Evolutionary conservation across 2,797 vertebrate genomes (phyloP).

Genomic region (Balearica regulorum): DNA sequence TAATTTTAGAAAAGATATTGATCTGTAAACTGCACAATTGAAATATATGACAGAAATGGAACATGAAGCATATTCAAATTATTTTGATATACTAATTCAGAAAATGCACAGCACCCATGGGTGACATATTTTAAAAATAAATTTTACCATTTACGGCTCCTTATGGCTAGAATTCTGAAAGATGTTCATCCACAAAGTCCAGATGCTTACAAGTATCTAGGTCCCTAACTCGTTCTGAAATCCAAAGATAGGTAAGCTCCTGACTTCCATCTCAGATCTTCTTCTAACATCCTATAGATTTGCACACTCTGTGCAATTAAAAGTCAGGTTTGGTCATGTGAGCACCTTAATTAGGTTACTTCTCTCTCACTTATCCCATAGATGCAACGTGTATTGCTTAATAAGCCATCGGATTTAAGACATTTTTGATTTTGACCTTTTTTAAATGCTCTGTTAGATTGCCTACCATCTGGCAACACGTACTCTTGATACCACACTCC

Average conservation of each 20-base stretch:
- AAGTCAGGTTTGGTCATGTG: neutral
- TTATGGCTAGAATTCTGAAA: neutral
- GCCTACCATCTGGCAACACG: constrained; percentile 41
- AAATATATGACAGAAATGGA: neutral
- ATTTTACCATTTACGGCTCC: neutral
- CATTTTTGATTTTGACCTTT: constrained; percentile 26
- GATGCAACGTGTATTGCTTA: neutral
- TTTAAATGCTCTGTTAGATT: constrained; percentile 15
- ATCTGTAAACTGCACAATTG: neutral
- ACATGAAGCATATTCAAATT: neutral
- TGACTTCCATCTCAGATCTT: neutral
- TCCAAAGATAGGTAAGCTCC: neutral
- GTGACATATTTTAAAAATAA: neutral
- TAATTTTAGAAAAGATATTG: neutral
- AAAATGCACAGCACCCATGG: neutral
- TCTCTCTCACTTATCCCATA: constrained; percentile 50
- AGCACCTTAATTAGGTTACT: constrained; percentile 17
- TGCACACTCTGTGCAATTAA: neutral
- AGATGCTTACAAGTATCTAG: neutral
- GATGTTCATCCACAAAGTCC: neutral
- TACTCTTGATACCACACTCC: constrained; percentile 10
- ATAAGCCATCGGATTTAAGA: neutral
- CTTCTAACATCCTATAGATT: neutral
- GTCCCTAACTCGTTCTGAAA: neutral
- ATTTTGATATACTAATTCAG: neutral